Base-by-base conservation (phyloP, 2,888 invertebrate genomes). In the Laspeyria flexula region DNA sequence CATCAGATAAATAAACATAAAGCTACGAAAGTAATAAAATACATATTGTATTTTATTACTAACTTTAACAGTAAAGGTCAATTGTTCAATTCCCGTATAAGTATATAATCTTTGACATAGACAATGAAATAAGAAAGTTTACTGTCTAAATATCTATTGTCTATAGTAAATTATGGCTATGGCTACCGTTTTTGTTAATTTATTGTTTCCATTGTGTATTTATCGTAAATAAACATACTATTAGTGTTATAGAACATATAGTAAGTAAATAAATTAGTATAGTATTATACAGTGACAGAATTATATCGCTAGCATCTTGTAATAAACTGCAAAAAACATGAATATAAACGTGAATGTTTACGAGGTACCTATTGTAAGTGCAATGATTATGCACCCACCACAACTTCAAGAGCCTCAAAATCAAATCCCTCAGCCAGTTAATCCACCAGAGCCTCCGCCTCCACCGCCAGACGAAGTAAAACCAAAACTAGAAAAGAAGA, bases 401-500 rank as follows among this genome's bases (percentile, higher is more conserved):
- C 67, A 60, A 1, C 71, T 55, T 3, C 72, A 55, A 7, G 73
- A 73, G 39, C 71, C 66, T 3, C 71, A 68, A 29, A 69, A 69
- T 10, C 72, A 64, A 40, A 50, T 61, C 9, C 56, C 50, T 10
- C 65, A 61, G 39, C 43, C 60, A 1, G 51, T 60, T 3, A 61
- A 60, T 47, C 66, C 70, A 21, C 66, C 69, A 3, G 66, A 73
- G 12, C 71, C 68, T 1, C 72, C 69, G 2, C 74, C 58, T 9
- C 55, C 65, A 4, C 43, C 68, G 6, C 54, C 61, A 4, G 66
- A 68, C 11, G 76, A 76, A 1, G 71, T 73, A 47, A 87, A 88
- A 67, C 79, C 79, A 0, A 83, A 85, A 59, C 18, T 72, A 0
- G 86, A 85, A 23, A 90, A 88, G 58, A 90, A 90, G 58, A 91